A percentile compares a stretch with the other conserved stretches of the same genome.
These are phyloP conservation scores for Catharus ustulatus DNA, from an alignment of 2,797 vertebrate species.

Conservation along the genomic window DNA sequence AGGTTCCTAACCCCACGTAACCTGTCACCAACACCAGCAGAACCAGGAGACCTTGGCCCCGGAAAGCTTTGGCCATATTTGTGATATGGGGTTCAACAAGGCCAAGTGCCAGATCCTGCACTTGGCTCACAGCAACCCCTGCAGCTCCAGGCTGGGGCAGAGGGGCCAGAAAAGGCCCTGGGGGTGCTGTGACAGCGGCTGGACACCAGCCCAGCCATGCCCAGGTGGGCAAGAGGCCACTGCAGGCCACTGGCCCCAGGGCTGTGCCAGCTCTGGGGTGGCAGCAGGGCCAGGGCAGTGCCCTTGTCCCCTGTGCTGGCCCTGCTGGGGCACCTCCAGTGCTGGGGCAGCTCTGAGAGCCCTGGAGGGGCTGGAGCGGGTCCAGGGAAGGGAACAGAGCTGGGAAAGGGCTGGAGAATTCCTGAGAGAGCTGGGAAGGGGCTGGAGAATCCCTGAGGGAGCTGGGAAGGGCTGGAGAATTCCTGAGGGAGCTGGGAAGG, in stretches of 20 bases:
- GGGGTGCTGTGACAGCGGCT: background rate
- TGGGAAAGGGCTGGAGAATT: background rate
- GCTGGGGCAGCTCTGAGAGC: background rate
- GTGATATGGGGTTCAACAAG: background rate
- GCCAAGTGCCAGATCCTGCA: background rate
- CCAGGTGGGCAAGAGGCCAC: background rate
- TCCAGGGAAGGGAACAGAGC: background rate
- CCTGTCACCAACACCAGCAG: too few species aligned
- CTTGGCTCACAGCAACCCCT: background rate
- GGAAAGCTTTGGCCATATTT: rapidly evolving
- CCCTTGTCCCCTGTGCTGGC: background rate
- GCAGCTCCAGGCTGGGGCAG: background rate
- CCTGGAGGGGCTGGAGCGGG: background rate
- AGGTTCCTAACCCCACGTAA: rapidly evolving
- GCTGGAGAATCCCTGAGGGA: background rate
- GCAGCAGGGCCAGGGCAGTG: background rate
- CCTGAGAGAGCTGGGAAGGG: background rate
- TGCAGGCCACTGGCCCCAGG: background rate
- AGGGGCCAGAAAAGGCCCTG: background rate
- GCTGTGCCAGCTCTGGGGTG: background rate
- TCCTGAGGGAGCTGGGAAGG: too few species aligned
- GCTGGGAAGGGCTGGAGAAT: too few species aligned
- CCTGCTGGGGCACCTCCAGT: background rate
- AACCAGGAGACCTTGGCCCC: too few species aligned
- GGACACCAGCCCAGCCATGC: background rate